Evolutionary conservation across 2,888 invertebrate species (phyloP), one percentile per base, ranked within the genome.

Genomic region (Tanypteryx hageni): DNA sequence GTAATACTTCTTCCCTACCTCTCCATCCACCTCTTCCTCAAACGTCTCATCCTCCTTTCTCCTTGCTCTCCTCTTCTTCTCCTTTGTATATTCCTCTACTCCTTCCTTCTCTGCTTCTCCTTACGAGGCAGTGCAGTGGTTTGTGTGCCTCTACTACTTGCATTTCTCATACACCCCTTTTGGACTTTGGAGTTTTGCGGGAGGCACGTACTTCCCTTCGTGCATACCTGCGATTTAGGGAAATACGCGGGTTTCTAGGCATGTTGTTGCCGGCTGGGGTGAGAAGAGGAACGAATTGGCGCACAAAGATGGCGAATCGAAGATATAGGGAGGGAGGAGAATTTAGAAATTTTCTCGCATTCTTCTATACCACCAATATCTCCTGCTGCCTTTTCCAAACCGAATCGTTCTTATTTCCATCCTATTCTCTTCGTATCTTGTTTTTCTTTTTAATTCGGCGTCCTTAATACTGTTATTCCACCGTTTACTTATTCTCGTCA

Each of bases 1-100:
- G 89, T 89, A 89, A 89, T 89, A 89, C 89, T 89, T 89, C 89
- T 89, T 89, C 89, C 64, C 89, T 89, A 44, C 89, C 64, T 89
- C 86, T 44, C 82, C 44, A 44, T 82, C 82, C 22, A 8, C 82
- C 31, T 31, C 61, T 31, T 61, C 86, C 27, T 64, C 16, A 3
- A 16, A n/a, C 16, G 0, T 89, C 64, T 4, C 86, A 16, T 64
- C n/a, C 83, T 83, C n/a, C n/a, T n/a, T n/a, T 31, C n/a, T 44
- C 5, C 44, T 44, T 5, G 3, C 44, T 44, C 10, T 11, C 68
- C 68, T 64, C 64, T 64, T 14, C 14, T 14, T 64, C 64, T 68
- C 22, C 68, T 68, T n/a, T 22, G 18, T 59, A 59, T 82, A 31
- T 16, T 31, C 44, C 18, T 61, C 31, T 31, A 1, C 31, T 64